phyloP scores from a whole-genome alignment of 1,140 invertebrate genomes.

The Apis laboriosa region DNA sequence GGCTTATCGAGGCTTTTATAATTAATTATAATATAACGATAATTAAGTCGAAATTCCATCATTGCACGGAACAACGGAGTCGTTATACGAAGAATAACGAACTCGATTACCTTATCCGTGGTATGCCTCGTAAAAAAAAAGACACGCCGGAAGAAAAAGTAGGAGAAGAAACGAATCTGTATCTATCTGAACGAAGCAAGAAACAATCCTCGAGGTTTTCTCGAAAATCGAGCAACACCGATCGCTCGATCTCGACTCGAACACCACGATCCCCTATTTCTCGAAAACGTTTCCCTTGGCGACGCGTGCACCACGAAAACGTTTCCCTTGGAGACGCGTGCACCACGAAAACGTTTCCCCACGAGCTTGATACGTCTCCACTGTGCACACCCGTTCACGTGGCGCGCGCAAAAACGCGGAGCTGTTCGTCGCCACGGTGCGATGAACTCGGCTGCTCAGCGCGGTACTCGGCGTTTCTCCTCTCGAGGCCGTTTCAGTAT shows the following conservation, averaged over 20 bases:
- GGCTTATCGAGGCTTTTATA: no score
- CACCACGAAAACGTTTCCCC: background rate
- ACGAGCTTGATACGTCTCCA: background rate
- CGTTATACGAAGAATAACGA: no score
- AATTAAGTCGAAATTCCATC: no score
- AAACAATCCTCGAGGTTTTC: background rate
- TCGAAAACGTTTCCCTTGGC: no score
- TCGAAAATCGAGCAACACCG: background rate
- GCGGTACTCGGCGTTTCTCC: constrained; percentile 51
- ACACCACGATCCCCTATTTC: background rate
- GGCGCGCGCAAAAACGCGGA: constrained; percentile 12
- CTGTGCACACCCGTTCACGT: constrained; percentile 22
- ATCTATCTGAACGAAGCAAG: no score
- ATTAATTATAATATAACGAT: no score
- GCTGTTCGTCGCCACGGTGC: constrained; percentile 33
- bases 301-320: background rate
- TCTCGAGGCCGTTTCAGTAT: constrained; percentile 63
- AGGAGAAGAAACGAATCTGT: background rate
- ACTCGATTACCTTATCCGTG: no score
- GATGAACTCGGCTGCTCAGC: constrained; percentile 53
- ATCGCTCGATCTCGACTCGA: background rate
- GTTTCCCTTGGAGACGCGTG: background rate
- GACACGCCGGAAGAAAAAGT: no score
- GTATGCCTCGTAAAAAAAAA: no score
- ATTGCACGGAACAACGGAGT: no score